These are phyloP conservation scores for Marcusenius ussheri DNA, from an alignment of 2,113 vertebrate genomes.

Conservation along the genomic window DNA sequence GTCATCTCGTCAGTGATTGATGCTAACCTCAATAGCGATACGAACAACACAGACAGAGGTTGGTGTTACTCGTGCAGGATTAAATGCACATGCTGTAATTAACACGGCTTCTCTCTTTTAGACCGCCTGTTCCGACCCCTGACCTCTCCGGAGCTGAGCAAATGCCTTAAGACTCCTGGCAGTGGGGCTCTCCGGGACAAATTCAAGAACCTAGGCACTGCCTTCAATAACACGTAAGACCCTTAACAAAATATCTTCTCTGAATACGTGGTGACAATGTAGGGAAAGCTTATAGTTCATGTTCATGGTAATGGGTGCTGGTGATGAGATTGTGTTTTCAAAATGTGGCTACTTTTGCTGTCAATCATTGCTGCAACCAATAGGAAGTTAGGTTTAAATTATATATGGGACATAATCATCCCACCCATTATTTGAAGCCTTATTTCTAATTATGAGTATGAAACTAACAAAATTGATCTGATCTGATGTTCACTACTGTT, in stretches of 20 bases:
- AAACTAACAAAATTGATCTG: not conserved
- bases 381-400: not conserved
- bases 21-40: conserved; percentile 14
- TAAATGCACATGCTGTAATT: not conserved
- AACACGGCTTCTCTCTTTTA: conserved; percentile 18
- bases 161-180: conserved; percentile 27
- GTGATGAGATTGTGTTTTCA: not conserved
- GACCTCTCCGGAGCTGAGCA: conserved; percentile 53
- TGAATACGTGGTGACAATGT: not conserved
- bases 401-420: not conserved
- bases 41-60: conserved; percentile 19
- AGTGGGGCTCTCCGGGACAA: conserved; percentile 47
- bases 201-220: conserved; percentile 38
- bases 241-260: not conserved
- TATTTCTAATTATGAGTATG: not conserved
- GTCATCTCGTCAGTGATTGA: conserved; percentile 26
- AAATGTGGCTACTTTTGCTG: not conserved
- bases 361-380: not conserved
- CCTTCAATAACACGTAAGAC: conserved; percentile 52
- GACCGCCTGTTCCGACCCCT: conserved; percentile 54
- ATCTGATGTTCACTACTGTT: not conserved
- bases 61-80: not conserved
- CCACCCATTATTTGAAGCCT: not conserved
- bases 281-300: not conserved
- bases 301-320: not conserved